Evolutionary conservation across 1,140 invertebrate species (phyloP).

Genomic region (Branchinecta lindahli): DNA sequence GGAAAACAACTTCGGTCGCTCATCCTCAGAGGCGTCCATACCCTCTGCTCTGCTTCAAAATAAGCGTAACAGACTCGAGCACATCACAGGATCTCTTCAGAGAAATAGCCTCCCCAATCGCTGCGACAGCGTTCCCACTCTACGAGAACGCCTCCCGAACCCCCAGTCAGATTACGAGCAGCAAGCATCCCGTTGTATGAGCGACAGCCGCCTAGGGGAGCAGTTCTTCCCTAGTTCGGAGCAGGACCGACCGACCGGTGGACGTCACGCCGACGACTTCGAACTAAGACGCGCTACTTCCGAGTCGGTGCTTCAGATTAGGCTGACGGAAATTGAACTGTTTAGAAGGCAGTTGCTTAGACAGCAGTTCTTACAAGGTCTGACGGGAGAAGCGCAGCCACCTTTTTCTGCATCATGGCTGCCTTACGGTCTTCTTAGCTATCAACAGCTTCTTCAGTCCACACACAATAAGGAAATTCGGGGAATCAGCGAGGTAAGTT

Average conservation of each 20-base stretch:
- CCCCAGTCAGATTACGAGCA: background rate
- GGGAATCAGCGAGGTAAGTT: background rate
- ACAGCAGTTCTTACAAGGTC: constrained; percentile 1
- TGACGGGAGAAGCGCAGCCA: background rate
- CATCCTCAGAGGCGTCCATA: background rate
- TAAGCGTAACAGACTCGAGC: background rate
- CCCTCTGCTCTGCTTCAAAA: background rate
- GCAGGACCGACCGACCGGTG: background rate
- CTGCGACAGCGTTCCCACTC: background rate
- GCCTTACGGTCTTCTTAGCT: background rate
- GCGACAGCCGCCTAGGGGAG: background rate
- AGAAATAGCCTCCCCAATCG: background rate
- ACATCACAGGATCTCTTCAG: background rate
- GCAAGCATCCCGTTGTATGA: background rate
- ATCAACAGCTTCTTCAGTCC: background rate
- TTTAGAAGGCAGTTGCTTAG: background rate
- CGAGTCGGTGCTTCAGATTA: background rate
- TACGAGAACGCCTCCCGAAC: background rate
- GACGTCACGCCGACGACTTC: background rate
- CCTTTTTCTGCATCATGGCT: background rate
- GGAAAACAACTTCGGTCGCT: background rate
- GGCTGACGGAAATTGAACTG: background rate
- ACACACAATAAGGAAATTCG: background rate
- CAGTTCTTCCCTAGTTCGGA: background rate
- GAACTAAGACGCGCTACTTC: background rate